Evolutionary conservation across 1,140 invertebrate genomes (phyloP).

Genomic region (Musca vetustissima): DNA sequence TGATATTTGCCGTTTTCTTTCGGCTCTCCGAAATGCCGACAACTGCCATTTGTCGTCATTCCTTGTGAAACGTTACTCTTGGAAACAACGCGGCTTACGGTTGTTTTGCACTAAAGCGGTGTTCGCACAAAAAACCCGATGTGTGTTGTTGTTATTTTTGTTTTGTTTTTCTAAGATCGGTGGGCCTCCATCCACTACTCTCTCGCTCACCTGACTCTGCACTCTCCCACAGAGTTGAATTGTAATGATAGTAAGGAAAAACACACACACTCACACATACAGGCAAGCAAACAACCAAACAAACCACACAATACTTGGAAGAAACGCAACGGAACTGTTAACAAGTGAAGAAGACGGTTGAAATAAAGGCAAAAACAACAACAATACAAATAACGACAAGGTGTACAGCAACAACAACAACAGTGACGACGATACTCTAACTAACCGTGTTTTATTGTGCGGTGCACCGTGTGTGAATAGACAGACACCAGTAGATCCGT

Average conservation of each 20-base stretch:
- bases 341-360: conserved; percentile 11
- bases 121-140: background rate
- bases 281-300: background rate
- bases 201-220: too few relatives aligned
- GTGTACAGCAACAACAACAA: background rate
- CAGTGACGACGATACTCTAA: background rate
- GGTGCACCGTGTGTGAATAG: conserved; percentile 5
- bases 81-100: conserved; percentile 41
- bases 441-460: background rate
- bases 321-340: conserved; percentile 15
- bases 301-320: conserved; percentile 1
- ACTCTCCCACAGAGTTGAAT: too few relatives aligned
- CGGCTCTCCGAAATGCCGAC: too few relatives aligned
- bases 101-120: conserved; percentile 30
- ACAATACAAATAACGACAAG: background rate
- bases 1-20: too few relatives aligned
- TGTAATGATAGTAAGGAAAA: background rate
- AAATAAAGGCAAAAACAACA: too few relatives aligned
- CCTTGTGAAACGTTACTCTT: conserved; percentile 23
- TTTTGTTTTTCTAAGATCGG: conserved; percentile 12
- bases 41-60: conserved; percentile 9
- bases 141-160: background rate
- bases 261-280: background rate
- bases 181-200: background rate
- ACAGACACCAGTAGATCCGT: conserved; percentile 1